Conservation (phyloP, 2,888 invertebrate genomes). For the Zonitis immaculata region DNA sequence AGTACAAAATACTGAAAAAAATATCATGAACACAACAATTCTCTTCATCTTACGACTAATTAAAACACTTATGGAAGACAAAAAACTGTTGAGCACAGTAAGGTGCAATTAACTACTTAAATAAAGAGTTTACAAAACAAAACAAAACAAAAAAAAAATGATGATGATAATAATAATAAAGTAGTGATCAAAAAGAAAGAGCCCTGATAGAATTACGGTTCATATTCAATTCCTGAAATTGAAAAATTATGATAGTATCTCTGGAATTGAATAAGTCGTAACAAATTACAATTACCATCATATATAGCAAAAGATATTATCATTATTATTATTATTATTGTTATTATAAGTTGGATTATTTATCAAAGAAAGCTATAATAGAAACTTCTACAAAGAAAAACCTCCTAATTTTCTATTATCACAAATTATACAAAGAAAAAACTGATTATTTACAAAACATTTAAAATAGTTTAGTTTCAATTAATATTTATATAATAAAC, state of each 20-base stretch:
- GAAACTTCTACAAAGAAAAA: background rate
- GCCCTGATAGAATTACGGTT: background rate
- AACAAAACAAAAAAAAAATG: background rate
- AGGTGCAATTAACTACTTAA: background rate
- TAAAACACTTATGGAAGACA: constrained; percentile 19
- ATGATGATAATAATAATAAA: too few relatives aligned
- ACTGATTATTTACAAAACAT: background rate
- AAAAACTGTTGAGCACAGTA: constrained; percentile 5
- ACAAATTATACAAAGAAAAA: constrained; percentile 8
- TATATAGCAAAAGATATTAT: background rate
- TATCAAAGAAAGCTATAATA: background rate
- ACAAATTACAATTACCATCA: background rate
- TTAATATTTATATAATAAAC: background rate
- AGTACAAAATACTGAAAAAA: constrained; percentile 52
- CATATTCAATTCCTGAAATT: background rate
- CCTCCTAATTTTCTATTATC: constrained; percentile 12
- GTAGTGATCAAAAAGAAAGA: too few relatives aligned
- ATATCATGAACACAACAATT: constrained; percentile 51
- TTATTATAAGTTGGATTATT: too few relatives aligned
- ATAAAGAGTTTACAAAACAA: background rate
- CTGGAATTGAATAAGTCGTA: background rate
- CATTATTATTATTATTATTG: too few relatives aligned
- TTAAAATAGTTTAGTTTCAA: background rate
- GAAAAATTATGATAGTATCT: too few relatives aligned
- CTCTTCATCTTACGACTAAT: constrained; percentile 45